phyloP scores from a whole-genome alignment of 2,888 invertebrate genomes.

The Siphlonurus alternatus region DNA sequence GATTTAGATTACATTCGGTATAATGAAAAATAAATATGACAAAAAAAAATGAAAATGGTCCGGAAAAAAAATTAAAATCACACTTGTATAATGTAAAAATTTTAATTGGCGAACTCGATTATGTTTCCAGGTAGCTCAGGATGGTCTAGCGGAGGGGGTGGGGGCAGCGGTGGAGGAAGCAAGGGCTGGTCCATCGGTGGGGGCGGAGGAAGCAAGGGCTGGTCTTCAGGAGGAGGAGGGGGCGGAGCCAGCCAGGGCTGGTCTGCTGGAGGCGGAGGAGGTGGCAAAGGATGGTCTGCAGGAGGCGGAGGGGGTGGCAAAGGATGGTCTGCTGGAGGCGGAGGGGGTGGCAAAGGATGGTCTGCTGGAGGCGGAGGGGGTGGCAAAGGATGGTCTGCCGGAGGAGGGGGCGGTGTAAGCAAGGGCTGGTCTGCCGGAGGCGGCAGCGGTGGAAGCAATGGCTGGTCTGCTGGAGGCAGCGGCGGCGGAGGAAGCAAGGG shows the following conservation, averaged over 20 bases:
- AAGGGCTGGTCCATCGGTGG: background rate
- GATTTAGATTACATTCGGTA: too few species aligned
- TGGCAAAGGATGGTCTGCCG: background rate
- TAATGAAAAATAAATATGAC: too few species aligned
- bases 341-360: background rate
- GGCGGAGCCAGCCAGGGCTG: background rate
- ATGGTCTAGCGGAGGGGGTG: background rate
- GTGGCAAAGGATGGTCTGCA: background rate
- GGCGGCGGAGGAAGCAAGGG: background rate
- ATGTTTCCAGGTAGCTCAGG: background rate
- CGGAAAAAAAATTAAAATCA: too few species aligned
- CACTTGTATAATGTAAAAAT: too few species aligned
- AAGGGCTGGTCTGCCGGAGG: background rate
- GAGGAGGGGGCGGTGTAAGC: background rate
- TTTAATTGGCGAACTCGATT: too few species aligned
- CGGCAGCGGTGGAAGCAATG: background rate
- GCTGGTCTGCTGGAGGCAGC: background rate
- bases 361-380: background rate
- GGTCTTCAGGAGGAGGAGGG: background rate
- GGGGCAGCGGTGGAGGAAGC: background rate
- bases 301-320: background rate
- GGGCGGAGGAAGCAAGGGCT: background rate
- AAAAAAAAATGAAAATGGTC: too few species aligned
- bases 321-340: background rate
- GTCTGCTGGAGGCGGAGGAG: background rate